Conservation (phyloP, 2,888 invertebrate genomes). For the Lasius platythorax region DNA sequence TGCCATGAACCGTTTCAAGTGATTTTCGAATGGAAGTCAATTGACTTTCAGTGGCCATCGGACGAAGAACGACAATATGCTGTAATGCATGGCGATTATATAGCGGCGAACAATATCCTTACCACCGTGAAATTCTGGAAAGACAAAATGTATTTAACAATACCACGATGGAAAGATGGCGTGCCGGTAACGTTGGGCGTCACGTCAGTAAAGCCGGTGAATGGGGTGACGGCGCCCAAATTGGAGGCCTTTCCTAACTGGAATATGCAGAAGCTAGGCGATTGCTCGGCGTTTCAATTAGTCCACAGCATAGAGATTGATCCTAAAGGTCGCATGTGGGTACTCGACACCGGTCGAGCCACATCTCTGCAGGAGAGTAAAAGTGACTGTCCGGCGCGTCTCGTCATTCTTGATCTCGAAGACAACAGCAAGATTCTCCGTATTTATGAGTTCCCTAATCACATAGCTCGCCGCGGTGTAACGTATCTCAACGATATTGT, state of each 20-base stretch:
- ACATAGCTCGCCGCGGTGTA: constrained; percentile 87
- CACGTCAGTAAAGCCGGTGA: constrained; percentile 85
- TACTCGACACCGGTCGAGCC: constrained; percentile 88
- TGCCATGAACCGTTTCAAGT: constrained; percentile 88
- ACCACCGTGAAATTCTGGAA: constrained; percentile 90
- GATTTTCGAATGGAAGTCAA: constrained; percentile 91
- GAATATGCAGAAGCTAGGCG: constrained; percentile 89
- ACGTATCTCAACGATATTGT: constrained; percentile 92
- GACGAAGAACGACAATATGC: constrained; percentile 87
- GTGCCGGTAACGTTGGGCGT: constrained; percentile 91
- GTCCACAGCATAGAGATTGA: constrained; percentile 93
- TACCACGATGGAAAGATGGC: constrained; percentile 91
- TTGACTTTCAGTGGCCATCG: constrained; percentile 90
- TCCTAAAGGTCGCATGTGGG: constrained; percentile 89
- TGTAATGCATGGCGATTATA: constrained; percentile 88
- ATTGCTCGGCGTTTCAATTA: constrained; percentile 91
- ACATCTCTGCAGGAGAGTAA: constrained; percentile 86
- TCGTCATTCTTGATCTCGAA: constrained; percentile 90
- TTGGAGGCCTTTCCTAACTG: constrained; percentile 91
- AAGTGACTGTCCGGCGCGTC: constrained; percentile 89
- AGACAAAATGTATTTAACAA: constrained; percentile 89
- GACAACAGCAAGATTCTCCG: constrained; percentile 86
- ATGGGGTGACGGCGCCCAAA: constrained; percentile 88
- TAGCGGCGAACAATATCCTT: constrained; percentile 90
- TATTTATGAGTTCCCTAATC: constrained; percentile 89